These are phyloP conservation scores for Mycalesis mineus DNA, from an alignment of 2,888 invertebrate species.

Conservation along the genomic window DNA sequence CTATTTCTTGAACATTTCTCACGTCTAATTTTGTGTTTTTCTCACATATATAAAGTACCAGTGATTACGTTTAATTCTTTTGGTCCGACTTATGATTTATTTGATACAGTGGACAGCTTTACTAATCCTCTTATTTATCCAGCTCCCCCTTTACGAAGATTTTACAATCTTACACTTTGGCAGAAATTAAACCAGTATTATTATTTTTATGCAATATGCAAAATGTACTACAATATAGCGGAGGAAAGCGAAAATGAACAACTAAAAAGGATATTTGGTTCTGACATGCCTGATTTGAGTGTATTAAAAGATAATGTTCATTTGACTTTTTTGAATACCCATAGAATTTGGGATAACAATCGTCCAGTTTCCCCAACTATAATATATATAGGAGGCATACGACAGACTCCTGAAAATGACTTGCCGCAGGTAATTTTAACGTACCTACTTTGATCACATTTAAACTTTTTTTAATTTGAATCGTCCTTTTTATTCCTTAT, in stretches of 20 bases:
- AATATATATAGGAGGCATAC: conserved; percentile 58
- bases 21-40: conserved; percentile 30
- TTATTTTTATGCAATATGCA: neutral
- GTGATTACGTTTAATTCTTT: conserved; percentile 41
- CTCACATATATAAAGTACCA: conserved; percentile 39
- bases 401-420: conserved; percentile 42
- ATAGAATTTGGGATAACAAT: conserved; percentile 51
- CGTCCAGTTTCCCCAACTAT: conserved; percentile 55
- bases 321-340: conserved; percentile 57
- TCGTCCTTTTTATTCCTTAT: too few species aligned
- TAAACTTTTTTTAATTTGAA: neutral
- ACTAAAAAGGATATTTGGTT: conserved; percentile 36
- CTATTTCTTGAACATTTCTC: conserved; percentile 37
- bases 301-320: conserved; percentile 41
- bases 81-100: conserved; percentile 28
- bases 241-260: conserved; percentile 29
- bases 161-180: conserved; percentile 34
- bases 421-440: conserved; percentile 48
- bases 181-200: conserved; percentile 33
- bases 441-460: neutral
- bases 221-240: neutral
- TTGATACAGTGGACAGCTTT: conserved; percentile 30
- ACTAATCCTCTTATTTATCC: conserved; percentile 35
- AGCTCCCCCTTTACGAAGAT: conserved; percentile 23
- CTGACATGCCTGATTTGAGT: conserved; percentile 32